Conservation (phyloP, 1,140 invertebrate genomes). For the Zelostemma sp. region DNA sequence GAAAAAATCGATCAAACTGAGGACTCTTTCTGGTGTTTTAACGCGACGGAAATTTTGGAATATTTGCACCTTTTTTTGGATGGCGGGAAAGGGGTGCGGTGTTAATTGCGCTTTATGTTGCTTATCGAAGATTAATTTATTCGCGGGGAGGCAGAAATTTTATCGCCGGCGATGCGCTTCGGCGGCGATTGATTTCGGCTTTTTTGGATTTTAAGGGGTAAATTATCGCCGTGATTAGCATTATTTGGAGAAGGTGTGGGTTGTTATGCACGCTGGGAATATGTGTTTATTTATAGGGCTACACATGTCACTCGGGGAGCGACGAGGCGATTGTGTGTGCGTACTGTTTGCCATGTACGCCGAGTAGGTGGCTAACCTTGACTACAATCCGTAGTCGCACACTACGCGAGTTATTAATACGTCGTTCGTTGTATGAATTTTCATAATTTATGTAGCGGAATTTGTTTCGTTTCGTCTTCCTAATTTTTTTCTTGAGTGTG, state of each 20-base stretch:
- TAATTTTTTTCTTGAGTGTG: neutral
- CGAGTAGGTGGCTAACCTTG: slow-evolving; percentile 64
- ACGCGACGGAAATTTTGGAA: too few species aligned
- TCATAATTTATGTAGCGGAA: slow-evolving; percentile 3
- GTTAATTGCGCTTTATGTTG: too few species aligned
- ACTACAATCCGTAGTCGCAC: slow-evolving; percentile 50
- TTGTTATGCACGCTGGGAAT: neutral
- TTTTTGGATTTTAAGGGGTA: neutral
- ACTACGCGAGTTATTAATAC: slow-evolving; percentile 23
- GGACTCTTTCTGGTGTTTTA: too few species aligned
- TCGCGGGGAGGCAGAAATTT: too few species aligned
- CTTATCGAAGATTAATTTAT: too few species aligned
- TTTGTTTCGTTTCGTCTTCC: neutral
- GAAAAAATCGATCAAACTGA: too few species aligned
- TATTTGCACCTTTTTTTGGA: slow-evolving; percentile 2
- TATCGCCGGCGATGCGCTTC: neutral
- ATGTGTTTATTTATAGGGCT: slow-evolving; percentile 3
- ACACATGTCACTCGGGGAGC: neutral
- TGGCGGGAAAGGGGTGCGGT: too few species aligned
- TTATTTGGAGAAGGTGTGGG: neutral
- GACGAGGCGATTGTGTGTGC: slow-evolving; percentile 5
- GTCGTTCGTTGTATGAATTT: slow-evolving; percentile 34
- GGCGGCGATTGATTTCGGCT: neutral
- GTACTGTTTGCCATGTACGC: slow-evolving; percentile 28
- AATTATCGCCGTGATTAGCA: neutral